Percentiles rank a stretch among this genome's conserved stretches.
Evolutionary conservation across 2,888 invertebrate genomes (phyloP).

Genomic region (Baccha elongata): DNA sequence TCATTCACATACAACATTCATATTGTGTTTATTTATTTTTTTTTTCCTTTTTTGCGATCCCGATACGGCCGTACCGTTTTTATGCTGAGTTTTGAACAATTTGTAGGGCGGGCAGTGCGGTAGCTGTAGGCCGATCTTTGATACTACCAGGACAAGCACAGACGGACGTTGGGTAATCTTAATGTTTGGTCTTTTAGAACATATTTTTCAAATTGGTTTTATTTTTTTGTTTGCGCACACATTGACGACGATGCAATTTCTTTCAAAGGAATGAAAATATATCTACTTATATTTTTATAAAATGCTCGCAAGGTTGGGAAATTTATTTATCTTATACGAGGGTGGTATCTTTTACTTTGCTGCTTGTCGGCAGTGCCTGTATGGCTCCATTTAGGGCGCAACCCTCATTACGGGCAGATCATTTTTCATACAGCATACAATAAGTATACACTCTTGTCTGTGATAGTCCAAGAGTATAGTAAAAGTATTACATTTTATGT

Average conservation of each 20-base stretch:
- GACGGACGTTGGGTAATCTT: conserved; percentile 60
- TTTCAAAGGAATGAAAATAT: conserved; percentile 26
- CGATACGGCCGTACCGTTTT: background rate
- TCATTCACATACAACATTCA: background rate
- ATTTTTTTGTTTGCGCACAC: conserved; percentile 24
- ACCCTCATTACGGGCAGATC: conserved; percentile 42
- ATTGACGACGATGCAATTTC: conserved; percentile 31
- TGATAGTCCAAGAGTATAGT: conserved; percentile 17
- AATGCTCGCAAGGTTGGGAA: conserved; percentile 16
- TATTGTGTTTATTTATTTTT: conserved; percentile 51
- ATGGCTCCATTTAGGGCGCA: conserved; percentile 1
- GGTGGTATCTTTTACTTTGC: conserved; percentile 25
- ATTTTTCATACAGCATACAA: conserved; percentile 49
- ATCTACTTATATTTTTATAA: conserved; percentile 22
- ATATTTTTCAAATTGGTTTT: conserved; percentile 54
- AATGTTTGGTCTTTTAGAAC: conserved; percentile 47
- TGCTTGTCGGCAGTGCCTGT: background rate
- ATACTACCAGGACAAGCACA: conserved; percentile 25
- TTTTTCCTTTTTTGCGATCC: conserved; percentile 14
- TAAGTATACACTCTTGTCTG: conserved; percentile 33
- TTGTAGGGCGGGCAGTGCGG: conserved; percentile 40
- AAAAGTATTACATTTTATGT: conserved; percentile 64
- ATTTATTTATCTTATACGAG: conserved; percentile 51
- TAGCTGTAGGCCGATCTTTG: conserved; percentile 34
- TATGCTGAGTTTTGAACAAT: conserved; percentile 40